A percentile compares a stretch with the other conserved stretches of the same genome.
phyloP scores from a whole-genome alignment of 2,113 vertebrate genomes.

The Agapornis roseicollis region DNA sequence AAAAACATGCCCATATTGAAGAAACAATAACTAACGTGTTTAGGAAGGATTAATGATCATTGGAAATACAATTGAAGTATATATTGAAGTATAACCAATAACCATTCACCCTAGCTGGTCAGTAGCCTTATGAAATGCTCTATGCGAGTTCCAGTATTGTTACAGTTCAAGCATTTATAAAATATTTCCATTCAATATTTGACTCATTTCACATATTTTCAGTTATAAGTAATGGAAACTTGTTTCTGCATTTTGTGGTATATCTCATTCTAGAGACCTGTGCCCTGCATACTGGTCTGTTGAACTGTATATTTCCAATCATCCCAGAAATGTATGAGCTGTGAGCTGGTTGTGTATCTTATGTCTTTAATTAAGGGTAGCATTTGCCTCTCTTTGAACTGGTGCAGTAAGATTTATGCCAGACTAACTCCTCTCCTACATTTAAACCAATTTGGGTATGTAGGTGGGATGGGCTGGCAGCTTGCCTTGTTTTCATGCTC shows the following conservation, averaged over 20 bases:
- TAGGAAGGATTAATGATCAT: neutral
- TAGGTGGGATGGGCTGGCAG: neutral
- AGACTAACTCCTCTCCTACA: neutral
- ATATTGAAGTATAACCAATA: neutral
- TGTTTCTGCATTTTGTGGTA: neutral
- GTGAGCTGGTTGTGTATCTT: neutral
- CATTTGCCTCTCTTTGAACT: neutral
- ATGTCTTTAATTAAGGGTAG: neutral
- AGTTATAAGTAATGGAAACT: neutral
- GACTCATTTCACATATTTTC: neutral
- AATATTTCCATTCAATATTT: neutral
- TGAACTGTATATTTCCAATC: neutral
- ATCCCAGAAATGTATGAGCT: neutral
- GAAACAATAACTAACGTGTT: neutral
- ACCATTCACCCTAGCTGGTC: neutral
- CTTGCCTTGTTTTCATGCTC: neutral
- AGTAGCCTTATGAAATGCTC: neutral
- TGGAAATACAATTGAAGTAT: neutral
- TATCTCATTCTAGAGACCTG: neutral
- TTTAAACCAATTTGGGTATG: neutral
- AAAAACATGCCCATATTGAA: neutral
- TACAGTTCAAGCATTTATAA: neutral
- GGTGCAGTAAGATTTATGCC: neutral
- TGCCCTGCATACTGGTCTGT: neutral
- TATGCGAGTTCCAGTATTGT: neutral